Base-by-base conservation (phyloP, 2,797 vertebrate species). In the Pampus argenteus region DNA sequence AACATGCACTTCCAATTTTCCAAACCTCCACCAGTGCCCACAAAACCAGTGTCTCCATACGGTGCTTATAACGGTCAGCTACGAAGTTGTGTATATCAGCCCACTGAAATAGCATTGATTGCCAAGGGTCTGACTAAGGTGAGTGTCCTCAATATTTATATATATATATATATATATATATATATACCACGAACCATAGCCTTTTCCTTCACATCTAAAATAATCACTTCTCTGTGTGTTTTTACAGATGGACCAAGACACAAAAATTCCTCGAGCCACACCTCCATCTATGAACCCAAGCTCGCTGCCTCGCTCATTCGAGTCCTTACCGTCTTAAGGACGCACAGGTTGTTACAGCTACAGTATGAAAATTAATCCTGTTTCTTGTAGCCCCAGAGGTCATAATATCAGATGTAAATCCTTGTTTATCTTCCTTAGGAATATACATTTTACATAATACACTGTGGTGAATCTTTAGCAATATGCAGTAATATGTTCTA, bases 81-180 rank as follows among this genome's bases (percentile, higher is more conserved):
- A 70, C 92, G 96, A 64, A 95, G 95, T 47, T 91, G 93, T 0
- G 95, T 98, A 51, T 98, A 97, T 91, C 97, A 98, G 88, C 97
- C 97, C 70, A 99, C 97, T 0, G 97, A 97, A 94, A 88, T 99
- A 91, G 94, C 97, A 28, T 83, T 98, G 70, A 97, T 98, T 80
- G 94, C 95, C 68, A 96, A 96, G 82, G 93, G 89, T 51, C 80
- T 93, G 71, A 90, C 88, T 47, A 92, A 87, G 82, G 97, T 98
- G 86, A 96, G 96, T 83, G 2, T 48, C 22, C 9, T 13, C 10
- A 13, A 10, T 25, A 15, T 57, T 17, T 29, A n/a, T n/a, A n/a
- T n/a, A n/a, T n/a, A n/a, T n/a, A n/a, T n/a, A n/a, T n/a, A n/a
- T n/a, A n/a, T n/a, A n/a, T n/a, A n/a, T n/a, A n/a, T n/a, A n/a